Percentiles rank a stretch among this genome's conserved stretches.
These are phyloP conservation scores for Siniperca knerii DNA, from an alignment of 2,113 vertebrate genomes.

Conservation along the genomic window DNA sequence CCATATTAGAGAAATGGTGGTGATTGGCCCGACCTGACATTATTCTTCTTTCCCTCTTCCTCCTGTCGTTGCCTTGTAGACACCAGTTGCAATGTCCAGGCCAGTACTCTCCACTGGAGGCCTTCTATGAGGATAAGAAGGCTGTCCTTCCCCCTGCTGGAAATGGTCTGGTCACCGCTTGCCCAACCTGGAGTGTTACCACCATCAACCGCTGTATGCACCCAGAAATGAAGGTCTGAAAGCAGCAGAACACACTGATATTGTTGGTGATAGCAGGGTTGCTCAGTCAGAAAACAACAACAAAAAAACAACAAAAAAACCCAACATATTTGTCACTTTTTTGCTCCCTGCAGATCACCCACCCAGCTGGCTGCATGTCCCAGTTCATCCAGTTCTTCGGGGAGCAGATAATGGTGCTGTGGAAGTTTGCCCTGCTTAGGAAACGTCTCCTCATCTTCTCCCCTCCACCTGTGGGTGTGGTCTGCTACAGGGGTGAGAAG, in stretches of 20 bases:
- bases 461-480: conserved; percentile 95
- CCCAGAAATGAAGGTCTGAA: conserved; percentile 96
- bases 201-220: conserved; percentile 97
- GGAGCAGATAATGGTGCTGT: conserved; percentile 96
- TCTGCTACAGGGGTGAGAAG: conserved; percentile 94
- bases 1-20: no score
- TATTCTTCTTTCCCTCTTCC: neutral
- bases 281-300: neutral
- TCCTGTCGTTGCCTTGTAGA: conserved; percentile 75
- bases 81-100: conserved; percentile 96
- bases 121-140: conserved; percentile 99
- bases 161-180: conserved; percentile 84
- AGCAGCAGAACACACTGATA: neutral
- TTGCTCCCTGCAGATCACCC: conserved; percentile 90
- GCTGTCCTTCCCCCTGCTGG: conserved; percentile 88
- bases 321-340: neutral
- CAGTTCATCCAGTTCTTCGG: conserved; percentile 99
- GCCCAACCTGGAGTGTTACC: conserved; percentile 88
- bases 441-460: conserved; percentile 98
- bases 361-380: conserved; percentile 99
- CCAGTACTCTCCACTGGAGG: conserved; percentile 96
- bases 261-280: neutral
- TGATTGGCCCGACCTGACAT: no score
- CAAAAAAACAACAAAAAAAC: neutral
- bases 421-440: conserved; percentile 96